Conservation (phyloP, 2,888 invertebrate genomes). For the Trichopoda pennipes region DNA sequence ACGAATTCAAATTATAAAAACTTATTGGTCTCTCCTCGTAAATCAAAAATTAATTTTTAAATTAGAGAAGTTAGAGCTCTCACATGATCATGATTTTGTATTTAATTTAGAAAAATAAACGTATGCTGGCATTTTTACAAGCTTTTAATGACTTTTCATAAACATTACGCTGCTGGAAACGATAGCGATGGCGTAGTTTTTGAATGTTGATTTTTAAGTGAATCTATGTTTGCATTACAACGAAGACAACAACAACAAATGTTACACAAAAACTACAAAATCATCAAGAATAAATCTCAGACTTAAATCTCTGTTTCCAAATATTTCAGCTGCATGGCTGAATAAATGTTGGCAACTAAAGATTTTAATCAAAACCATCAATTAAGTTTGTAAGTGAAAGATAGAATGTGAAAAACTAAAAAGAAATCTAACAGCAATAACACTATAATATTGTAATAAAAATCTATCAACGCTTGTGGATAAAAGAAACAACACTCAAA, state of each 20-base stretch:
- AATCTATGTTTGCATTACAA: slow-evolving; percentile 35
- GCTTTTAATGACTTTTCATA: slow-evolving; percentile 22
- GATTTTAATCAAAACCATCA: slow-evolving; percentile 68
- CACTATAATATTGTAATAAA: slow-evolving; percentile 44
- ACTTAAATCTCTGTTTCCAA: slow-evolving; percentile 10
- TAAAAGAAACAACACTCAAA: slow-evolving; percentile 38
- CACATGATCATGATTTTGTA: slow-evolving; percentile 64
- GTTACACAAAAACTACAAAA: slow-evolving; percentile 5
- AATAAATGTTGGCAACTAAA: slow-evolving; percentile 42
- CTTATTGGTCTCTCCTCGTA: neutral
- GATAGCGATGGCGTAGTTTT: slow-evolving; percentile 14
- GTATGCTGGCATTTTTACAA: slow-evolving; percentile 36
- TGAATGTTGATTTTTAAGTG: slow-evolving; percentile 37
- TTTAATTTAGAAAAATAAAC: slow-evolving; percentile 48
- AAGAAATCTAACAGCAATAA: slow-evolving; percentile 23
- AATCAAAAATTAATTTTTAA: slow-evolving; percentile 47
- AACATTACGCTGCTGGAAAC: neutral
- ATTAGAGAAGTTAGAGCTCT: slow-evolving; percentile 54
- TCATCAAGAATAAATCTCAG: slow-evolving; percentile 38
- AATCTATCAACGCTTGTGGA: slow-evolving; percentile 64
- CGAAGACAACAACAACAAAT: slow-evolving; percentile 11
- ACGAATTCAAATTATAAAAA: no score
- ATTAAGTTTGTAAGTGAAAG: slow-evolving; percentile 60
- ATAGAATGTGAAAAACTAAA: slow-evolving; percentile 39
- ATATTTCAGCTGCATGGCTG: neutral